A percentile compares a stretch with the other conserved stretches of the same genome.
Evolutionary conservation across 2,797 vertebrate genomes (phyloP).

Genomic region (Characodon lateralis): DNA sequence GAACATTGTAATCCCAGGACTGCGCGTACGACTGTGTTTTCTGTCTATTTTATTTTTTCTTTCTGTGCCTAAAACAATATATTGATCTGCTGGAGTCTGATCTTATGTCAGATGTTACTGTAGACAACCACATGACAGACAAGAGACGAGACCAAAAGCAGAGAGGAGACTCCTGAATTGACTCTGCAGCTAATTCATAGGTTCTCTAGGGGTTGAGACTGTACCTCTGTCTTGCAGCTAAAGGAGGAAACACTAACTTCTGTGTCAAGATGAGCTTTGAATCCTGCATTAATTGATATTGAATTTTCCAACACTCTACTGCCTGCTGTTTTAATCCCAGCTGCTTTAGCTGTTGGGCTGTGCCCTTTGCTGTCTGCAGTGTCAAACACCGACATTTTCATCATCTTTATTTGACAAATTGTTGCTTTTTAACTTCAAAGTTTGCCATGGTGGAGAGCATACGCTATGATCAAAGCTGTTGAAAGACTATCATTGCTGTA

Average conservation of each 20-base stretch:
- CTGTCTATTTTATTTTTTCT: slow-evolving; percentile 1
- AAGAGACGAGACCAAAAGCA: slow-evolving; percentile 27
- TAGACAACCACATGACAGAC: slow-evolving; percentile 24
- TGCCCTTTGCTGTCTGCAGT: slow-evolving; percentile 11
- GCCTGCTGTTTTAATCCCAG: slow-evolving; percentile 50
- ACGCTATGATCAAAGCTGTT: background rate
- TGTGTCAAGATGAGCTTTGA: slow-evolving; percentile 56
- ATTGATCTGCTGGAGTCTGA: slow-evolving; percentile 33
- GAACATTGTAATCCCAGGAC: background rate
- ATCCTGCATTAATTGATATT: slow-evolving; percentile 70
- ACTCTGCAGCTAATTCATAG: slow-evolving; percentile 52
- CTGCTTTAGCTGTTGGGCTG: slow-evolving; percentile 34
- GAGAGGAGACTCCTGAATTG: slow-evolving; percentile 46
- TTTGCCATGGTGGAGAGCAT: background rate
- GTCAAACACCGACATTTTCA: slow-evolving; percentile 28
- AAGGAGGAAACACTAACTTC: slow-evolving; percentile 60
- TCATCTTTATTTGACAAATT: slow-evolving; percentile 22
- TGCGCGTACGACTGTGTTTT: background rate
- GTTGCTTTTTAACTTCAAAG: background rate
- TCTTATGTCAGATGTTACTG: slow-evolving; percentile 6
- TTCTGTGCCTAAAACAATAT: slow-evolving; percentile 5
- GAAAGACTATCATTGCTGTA: background rate
- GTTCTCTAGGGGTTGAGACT: slow-evolving; percentile 43
- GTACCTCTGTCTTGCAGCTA: slow-evolving; percentile 47
- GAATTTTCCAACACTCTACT: slow-evolving; percentile 64